A percentile compares a stretch with the other conserved stretches of the same genome.
Evolutionary conservation across 2,113 vertebrate genomes (phyloP).

Genomic region (Sapayoa aenigma): DNA sequence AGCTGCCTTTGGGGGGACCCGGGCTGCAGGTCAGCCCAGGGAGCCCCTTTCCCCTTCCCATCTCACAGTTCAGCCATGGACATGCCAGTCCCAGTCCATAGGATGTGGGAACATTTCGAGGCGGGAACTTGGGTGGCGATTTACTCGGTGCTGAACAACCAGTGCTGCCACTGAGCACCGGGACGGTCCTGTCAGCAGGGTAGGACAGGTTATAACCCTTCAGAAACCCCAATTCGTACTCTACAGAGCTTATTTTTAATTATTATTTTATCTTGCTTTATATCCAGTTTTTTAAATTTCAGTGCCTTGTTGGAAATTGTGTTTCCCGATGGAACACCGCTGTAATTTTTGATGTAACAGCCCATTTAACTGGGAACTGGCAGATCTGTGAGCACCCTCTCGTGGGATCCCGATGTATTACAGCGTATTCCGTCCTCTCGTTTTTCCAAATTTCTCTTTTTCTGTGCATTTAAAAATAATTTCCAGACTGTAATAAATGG

Average conservation of each 20-base stretch:
- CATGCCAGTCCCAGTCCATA: fast-evolving
- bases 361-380: not conserved
- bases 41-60: not conserved
- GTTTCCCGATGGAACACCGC: not conserved
- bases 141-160: not conserved
- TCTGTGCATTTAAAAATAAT: not conserved
- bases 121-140: not conserved
- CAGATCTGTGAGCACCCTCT: conserved; percentile 43
- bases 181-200: not conserved
- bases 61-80: not conserved
- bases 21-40: not conserved
- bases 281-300: fast-evolving
- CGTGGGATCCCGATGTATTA: not conserved
- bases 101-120: not conserved
- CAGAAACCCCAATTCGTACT: not conserved
- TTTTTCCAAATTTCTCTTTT: not conserved
- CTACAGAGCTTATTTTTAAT: fast-evolving
- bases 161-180: not conserved
- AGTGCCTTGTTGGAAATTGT: not conserved
- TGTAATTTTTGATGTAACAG: not conserved
- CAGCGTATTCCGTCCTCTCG: not conserved
- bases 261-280: not conserved
- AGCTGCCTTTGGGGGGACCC: not conserved
- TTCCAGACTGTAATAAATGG: not conserved
- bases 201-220: not conserved